Percentiles rank a stretch among this genome's conserved stretches.
These are phyloP conservation scores for Montifringilla adamsi DNA, from an alignment of 2,113 vertebrate genomes.

Conservation along the genomic window DNA sequence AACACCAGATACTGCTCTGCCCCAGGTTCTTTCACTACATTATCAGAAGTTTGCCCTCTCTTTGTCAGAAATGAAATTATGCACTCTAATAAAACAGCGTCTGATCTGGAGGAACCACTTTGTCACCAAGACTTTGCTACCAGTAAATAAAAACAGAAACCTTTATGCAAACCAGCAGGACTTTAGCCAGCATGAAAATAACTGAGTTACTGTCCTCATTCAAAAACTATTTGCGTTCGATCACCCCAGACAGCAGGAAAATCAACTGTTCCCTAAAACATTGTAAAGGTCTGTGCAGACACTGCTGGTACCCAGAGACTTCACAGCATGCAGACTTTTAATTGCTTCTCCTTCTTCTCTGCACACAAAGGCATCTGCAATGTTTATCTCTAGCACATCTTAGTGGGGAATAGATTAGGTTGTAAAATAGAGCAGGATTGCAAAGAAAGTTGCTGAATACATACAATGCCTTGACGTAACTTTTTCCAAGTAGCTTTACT, in stretches of 20 bases:
- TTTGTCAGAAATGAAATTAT: not conserved
- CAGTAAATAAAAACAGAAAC: conserved; percentile 12
- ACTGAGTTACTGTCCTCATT: not conserved
- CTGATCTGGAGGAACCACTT: not conserved
- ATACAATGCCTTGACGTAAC: not conserved
- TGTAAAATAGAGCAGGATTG: not conserved
- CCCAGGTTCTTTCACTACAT: not conserved
- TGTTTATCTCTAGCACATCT: not conserved
- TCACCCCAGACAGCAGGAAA: not conserved
- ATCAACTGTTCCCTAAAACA: not conserved
- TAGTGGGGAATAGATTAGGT: not conserved
- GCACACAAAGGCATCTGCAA: not conserved
- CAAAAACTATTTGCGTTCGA: not conserved
- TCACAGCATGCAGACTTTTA: conserved; percentile 32
- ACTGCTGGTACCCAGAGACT: not conserved
- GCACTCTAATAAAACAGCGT: accelerated
- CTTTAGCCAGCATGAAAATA: not conserved
- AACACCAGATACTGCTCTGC: not conserved
- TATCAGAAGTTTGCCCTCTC: not conserved
- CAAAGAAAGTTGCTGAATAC: not conserved
- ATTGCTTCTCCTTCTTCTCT: not conserved
- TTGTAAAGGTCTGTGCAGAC: not conserved
- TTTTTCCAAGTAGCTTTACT: not conserved
- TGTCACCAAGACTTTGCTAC: not conserved
- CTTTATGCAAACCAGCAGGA: not conserved